Conservation (phyloP, 2,888 invertebrate species). For the Apamea epomidion region DNA sequence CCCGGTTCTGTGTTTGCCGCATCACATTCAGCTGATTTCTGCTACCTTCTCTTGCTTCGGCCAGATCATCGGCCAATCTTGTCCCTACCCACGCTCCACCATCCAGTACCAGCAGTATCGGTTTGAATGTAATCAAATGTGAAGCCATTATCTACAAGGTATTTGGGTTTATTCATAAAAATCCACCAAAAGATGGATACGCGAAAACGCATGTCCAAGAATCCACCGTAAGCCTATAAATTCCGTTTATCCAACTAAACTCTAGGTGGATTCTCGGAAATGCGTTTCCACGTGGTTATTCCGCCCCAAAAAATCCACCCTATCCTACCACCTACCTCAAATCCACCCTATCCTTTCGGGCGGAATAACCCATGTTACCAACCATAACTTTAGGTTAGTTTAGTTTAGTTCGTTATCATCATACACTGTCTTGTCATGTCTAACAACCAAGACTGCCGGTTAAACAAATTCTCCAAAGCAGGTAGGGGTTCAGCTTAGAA, state of each 20-base stretch:
- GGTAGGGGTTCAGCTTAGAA: neutral
- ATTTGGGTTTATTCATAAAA: neutral
- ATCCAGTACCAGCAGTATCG: neutral
- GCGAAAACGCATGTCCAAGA: too few relatives aligned
- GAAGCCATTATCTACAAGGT: neutral
- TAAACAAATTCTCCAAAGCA: neutral
- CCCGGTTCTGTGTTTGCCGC: neutral
- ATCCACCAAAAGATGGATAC: too few relatives aligned
- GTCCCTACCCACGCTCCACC: neutral
- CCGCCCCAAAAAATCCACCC: too few relatives aligned
- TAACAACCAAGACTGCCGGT: neutral
- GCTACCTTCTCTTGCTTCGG: neutral
- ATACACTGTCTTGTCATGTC: neutral
- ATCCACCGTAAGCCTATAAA: too few relatives aligned
- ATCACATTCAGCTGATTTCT: neutral
- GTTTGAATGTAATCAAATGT: neutral
- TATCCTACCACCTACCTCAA: too few relatives aligned
- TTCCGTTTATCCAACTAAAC: too few relatives aligned
- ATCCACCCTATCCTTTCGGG: too few relatives aligned
- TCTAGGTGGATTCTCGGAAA: too few relatives aligned
- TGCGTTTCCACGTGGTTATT: too few relatives aligned
- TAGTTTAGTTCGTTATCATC: neutral
- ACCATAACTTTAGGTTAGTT: neutral
- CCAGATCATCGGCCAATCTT: neutral
- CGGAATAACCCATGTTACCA: neutral